These are phyloP conservation scores for Xanthorhoe spadicearia DNA, from an alignment of 2,888 invertebrate species.

Conservation along the genomic window DNA sequence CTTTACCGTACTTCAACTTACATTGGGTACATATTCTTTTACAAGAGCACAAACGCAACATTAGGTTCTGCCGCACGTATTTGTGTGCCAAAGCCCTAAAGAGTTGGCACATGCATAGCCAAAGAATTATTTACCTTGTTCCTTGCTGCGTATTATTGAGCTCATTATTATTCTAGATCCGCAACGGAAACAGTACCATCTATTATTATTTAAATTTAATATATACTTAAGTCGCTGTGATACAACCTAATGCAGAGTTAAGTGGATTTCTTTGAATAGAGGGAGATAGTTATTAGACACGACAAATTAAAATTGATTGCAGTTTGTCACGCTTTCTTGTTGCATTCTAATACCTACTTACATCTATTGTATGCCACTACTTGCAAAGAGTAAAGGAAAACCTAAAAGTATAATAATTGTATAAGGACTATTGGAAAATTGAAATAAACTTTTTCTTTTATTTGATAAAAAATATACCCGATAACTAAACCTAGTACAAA, in stretches of 20 bases:
- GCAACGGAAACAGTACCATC: constrained; percentile 47
- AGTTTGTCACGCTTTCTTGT: neutral
- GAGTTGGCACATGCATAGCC: constrained; percentile 36
- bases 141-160: constrained; percentile 61
- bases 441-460: no score
- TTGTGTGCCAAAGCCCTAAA: constrained; percentile 12
- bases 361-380: no score
- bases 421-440: no score
- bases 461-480: no score
- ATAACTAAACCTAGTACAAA: no score
- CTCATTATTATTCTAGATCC: constrained; percentile 59
- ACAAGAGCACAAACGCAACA: neutral
- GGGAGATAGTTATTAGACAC: constrained; percentile 2
- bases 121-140: constrained; percentile 75
- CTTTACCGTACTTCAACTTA: neutral
- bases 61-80: neutral
- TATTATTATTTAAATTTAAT: constrained; percentile 44
- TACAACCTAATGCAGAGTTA: constrained; percentile 6
- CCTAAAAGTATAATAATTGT: no score
- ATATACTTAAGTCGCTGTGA: constrained; percentile 20
- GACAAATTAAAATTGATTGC: constrained; percentile 7
- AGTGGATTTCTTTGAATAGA: constrained; percentile 15
- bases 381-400: no score
- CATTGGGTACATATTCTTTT: neutral
- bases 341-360: neutral